Conservation (phyloP, 2,113 vertebrate species). For the Cettia cetti region DNA sequence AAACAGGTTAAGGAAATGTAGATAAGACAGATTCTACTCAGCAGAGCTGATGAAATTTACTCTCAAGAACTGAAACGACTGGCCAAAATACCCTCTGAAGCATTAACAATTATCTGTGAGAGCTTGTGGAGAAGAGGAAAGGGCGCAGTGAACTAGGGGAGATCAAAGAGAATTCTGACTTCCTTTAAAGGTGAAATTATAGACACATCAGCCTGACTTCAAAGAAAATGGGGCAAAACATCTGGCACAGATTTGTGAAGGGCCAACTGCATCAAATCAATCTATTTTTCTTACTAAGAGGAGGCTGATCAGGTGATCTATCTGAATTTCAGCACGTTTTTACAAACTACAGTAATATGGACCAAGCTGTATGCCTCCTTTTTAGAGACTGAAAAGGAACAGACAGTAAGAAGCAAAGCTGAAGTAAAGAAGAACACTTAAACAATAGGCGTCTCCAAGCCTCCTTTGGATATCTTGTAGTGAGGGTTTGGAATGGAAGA, state of each 20-base stretch:
- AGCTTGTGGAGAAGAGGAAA: background rate
- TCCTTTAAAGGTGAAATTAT: background rate
- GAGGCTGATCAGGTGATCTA: background rate
- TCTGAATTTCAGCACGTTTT: background rate
- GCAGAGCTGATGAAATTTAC: background rate
- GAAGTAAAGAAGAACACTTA: background rate
- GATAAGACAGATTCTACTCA: background rate
- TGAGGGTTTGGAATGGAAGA: background rate
- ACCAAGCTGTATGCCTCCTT: background rate
- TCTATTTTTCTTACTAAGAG: background rate
- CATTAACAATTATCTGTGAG: slow-evolving; percentile 3
- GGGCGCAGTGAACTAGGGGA: background rate
- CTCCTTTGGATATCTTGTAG: background rate
- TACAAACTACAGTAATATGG: background rate
- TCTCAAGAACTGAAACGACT: background rate
- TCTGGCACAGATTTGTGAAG: background rate
- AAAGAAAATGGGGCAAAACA: background rate
- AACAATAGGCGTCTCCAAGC: background rate
- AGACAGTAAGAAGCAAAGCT: background rate
- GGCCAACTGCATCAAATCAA: background rate
- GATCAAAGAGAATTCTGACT: background rate
- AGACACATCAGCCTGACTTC: background rate
- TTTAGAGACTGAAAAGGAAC: background rate
- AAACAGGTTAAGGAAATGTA: background rate
- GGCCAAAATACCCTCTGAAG: background rate